Base-by-base conservation (phyloP, 2,888 invertebrate species). In the Dorcus parallelipipedus region DNA sequence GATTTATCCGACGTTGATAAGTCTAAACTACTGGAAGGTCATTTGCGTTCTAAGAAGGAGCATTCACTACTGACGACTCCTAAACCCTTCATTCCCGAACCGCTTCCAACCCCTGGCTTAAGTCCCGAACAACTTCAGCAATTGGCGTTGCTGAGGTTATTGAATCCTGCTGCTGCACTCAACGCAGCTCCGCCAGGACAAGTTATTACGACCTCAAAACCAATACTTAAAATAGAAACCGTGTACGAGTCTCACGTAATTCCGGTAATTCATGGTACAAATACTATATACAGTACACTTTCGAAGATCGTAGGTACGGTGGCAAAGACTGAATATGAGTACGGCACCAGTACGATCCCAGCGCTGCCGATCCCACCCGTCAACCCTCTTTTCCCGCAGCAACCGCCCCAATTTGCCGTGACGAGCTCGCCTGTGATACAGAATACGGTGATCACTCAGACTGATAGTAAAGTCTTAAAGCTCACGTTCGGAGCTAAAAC, bases 401-500 rank as follows among this genome's bases (percentile, higher is more conserved):
- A 77, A 75, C 82, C 81, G 38, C 81, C 79, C 39, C 91, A 91
- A 68, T 89, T 86, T 73, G 86, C 89, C 40, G 77, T 93, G 17
- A 90, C 90, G 26, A 91, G 91, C 8, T 89, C 91, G 0, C 91
- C 92, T 0, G 81, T 92, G n/a, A 83, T 93, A 23, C 84, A 90
- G 59, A 91, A 90, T 71, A 91, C 92, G 0, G 80, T 90, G 68
- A 85, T 92, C 9, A 90, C 89, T 1, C 84, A 89, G 64, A 92
- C 92, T 0, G 86, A 90, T 62, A 92, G 93, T 68, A 89, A 91
- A 78, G 81, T 93, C 52, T 79, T 94, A 61, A 93, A 93, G 77
- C 79, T 94, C 65, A 93, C 93, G 9, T 94, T 94, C 73, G 93
- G 94, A n/a, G 93, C 94, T 38, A 92, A 91, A 76, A 93, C 93